Conservation (phyloP, 2,797 vertebrate genomes). For the Sylvilagus floridanus region DNA sequence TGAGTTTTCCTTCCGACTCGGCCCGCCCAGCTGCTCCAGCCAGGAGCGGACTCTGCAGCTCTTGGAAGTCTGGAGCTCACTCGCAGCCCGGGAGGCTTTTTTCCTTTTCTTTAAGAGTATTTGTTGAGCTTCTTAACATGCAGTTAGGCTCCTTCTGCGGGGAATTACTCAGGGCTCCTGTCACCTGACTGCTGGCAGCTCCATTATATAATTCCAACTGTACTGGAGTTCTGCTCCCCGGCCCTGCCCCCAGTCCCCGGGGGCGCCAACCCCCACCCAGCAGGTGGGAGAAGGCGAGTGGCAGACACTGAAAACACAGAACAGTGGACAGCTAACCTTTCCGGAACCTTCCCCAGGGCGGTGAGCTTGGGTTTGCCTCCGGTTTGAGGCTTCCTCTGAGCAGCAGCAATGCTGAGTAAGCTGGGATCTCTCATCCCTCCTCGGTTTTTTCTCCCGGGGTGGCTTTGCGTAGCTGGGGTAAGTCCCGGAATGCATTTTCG, state of each 20-base stretch:
- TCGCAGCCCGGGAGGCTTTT: not conserved
- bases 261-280: not conserved
- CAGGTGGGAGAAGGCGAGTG: not conserved
- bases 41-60: conserved; percentile 17
- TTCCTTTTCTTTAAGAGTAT: conserved; percentile 60
- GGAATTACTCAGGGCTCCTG: conserved; percentile 84
- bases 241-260: not conserved
- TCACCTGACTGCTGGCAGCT: conserved; percentile 82
- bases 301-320: not conserved
- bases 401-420: not conserved
- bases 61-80: not conserved
- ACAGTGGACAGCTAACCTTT: conserved; percentile 16
- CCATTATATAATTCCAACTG: conserved; percentile 85
- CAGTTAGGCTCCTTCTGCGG: conserved; percentile 86
- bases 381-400: not conserved
- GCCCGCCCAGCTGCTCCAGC: fast-evolving
- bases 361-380: not conserved
- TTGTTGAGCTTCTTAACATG: conserved; percentile 85
- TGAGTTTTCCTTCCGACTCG: conserved; percentile 30
- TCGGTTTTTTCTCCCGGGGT: not conserved
- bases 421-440: not conserved
- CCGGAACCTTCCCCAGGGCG: not conserved
- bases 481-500: not conserved
- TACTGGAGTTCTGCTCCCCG: conserved; percentile 49
- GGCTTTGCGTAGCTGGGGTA: not conserved